Percentiles rank a stretch among this genome's conserved stretches.
Conservation (phyloP, 1,140 invertebrate species). For the Theocolax elegans region DNA sequence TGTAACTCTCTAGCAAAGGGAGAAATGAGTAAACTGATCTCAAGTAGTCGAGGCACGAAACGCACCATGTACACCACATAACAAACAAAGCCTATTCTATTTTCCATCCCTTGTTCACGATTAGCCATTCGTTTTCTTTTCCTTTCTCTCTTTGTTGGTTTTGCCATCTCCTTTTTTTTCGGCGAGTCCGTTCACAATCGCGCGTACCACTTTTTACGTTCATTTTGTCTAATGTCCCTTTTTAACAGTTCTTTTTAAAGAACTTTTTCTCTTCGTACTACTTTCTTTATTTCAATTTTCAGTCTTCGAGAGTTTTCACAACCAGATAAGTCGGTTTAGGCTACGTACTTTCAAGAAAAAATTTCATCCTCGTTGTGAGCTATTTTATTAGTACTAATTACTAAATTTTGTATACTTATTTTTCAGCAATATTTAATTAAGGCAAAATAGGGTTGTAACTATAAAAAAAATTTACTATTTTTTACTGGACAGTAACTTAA, state of each 20-base stretch:
- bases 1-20: constrained; percentile 25
- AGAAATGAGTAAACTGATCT: constrained; percentile 49
- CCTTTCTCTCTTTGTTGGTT: not conserved
- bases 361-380: too few species aligned
- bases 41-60: constrained; percentile 47
- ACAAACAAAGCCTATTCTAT: constrained; percentile 47
- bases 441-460: too few species aligned
- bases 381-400: too few species aligned
- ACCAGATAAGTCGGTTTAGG: too few species aligned
- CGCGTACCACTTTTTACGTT: not conserved
- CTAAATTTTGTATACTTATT: too few species aligned
- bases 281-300: constrained; percentile 20
- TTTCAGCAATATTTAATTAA: too few species aligned
- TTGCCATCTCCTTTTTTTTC: not conserved
- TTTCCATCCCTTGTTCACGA: constrained; percentile 36
- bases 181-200: not conserved
- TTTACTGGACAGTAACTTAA: too few species aligned
- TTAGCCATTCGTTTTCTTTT: constrained; percentile 20
- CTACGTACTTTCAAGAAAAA: too few species aligned
- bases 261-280: not conserved
- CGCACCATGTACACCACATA: constrained; percentile 34
- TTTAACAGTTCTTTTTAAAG: not conserved
- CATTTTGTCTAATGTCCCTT: constrained; percentile 24
- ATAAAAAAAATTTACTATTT: too few species aligned
- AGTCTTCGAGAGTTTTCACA: not conserved